Conservation (phyloP, 2,888 invertebrate species). For the Acrocera orbiculus region DNA sequence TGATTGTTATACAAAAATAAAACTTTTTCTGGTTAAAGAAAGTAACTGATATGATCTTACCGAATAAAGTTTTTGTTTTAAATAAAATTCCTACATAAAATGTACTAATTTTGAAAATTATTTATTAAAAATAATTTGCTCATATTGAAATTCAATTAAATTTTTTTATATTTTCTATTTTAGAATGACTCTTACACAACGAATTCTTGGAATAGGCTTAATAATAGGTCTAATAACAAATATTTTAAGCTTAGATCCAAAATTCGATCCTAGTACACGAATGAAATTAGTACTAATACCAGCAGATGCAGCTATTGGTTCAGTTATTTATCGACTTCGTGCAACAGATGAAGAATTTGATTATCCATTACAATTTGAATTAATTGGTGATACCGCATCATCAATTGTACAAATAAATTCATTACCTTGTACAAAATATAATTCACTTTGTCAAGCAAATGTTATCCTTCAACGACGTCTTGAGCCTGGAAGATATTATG, state of each 20-base stretch:
- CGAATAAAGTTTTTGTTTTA: too few relatives aligned
- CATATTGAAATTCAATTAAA: too few relatives aligned
- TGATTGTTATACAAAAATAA: too few relatives aligned
- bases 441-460: constrained; percentile 79
- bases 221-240: constrained; percentile 23
- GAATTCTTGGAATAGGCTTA: constrained; percentile 8
- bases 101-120: too few relatives aligned
- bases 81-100: too few relatives aligned
- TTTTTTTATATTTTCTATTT: constrained; percentile 3
- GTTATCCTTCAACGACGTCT: constrained; percentile 58
- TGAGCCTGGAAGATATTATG: constrained; percentile 67
- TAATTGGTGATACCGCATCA: constrained; percentile 56
- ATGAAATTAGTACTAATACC: constrained; percentile 70
- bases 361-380: constrained; percentile 67
- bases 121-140: too few relatives aligned
- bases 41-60: too few relatives aligned
- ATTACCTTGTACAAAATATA: constrained; percentile 68
- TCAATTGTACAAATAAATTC: constrained; percentile 62
- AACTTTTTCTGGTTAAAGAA: too few relatives aligned
- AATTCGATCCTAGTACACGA: constrained; percentile 67
- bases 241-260: constrained; percentile 44
- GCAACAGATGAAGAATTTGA: constrained; percentile 77
- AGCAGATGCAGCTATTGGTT: constrained; percentile 63
- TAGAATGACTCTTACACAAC: constrained; percentile 10
- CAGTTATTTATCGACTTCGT: constrained; percentile 72